Evolutionary conservation across 1,140 invertebrate genomes (phyloP).

Genomic region (Drosophila pallidifrons): DNA sequence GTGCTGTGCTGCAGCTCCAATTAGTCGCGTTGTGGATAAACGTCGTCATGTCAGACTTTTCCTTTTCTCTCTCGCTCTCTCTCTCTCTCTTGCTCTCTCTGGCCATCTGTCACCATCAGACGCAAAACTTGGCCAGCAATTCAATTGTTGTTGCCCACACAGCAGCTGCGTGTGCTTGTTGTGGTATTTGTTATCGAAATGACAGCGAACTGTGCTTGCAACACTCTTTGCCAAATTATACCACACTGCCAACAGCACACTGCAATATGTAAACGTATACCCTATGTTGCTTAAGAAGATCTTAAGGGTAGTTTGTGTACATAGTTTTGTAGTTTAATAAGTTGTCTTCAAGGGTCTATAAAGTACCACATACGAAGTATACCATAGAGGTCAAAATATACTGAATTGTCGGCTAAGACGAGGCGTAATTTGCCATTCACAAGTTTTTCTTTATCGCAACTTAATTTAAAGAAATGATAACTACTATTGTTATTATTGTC

Average conservation of each 20-base stretch:
- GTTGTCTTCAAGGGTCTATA: too few relatives aligned
- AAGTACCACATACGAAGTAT: too few relatives aligned
- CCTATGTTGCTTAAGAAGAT: too few relatives aligned
- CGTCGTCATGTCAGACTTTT: constrained; percentile 33
- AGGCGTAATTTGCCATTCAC: too few relatives aligned
- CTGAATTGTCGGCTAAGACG: too few relatives aligned
- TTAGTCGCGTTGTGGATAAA: constrained; percentile 63
- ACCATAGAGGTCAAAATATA: too few relatives aligned
- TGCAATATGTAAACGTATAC: not conserved
- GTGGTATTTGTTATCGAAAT: not conserved
- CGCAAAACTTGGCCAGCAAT: constrained; percentile 28
- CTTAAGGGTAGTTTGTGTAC: too few relatives aligned
- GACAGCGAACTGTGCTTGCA: not conserved
- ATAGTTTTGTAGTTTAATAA: too few relatives aligned
- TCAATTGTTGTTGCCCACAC: constrained; percentile 6
- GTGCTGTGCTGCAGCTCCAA: constrained; percentile 52
- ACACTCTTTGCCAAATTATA: not conserved
- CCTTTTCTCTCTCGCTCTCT: not conserved
- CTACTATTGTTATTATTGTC: too few relatives aligned
- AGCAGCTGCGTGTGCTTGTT: not conserved
- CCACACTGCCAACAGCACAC: not conserved
- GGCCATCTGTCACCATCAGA: constrained; percentile 42
- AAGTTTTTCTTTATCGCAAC: too few relatives aligned
- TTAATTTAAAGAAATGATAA: too few relatives aligned
- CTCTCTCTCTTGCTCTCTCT: not conserved